Conservation (phyloP, 2,113 vertebrate species). For the Spizaetus ornatus region DNA sequence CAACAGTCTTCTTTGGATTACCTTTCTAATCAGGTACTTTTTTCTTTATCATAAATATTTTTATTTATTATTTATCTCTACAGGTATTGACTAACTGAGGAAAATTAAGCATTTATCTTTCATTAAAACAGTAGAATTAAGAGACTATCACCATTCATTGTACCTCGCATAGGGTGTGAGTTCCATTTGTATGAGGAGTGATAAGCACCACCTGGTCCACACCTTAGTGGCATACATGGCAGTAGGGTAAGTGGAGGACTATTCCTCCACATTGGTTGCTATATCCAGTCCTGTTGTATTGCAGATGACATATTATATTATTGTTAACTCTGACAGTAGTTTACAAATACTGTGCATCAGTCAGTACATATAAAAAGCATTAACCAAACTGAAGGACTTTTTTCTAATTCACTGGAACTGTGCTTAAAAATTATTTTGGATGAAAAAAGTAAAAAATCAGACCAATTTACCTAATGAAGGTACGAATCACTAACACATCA, state of each 20-base stretch:
- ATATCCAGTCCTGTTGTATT: not conserved
- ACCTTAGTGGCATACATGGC: too few species aligned
- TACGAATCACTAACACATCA: not conserved
- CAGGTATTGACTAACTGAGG: not conserved
- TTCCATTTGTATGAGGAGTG: not conserved
- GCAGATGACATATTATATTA: not conserved
- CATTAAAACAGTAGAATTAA: not conserved
- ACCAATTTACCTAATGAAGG: not conserved
- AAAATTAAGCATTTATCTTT: not conserved
- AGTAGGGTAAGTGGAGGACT: not conserved
- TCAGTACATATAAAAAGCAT: not conserved
- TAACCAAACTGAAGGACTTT: not conserved
- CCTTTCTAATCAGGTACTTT: slow-evolving; percentile 82
- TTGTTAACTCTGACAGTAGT: not conserved
- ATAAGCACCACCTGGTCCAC: not conserved
- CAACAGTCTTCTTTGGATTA: slow-evolving; percentile 87
- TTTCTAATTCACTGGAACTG: not conserved
- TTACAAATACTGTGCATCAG: not conserved
- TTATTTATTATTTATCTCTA: not conserved
- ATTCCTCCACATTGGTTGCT: not conserved
- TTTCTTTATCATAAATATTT: not conserved
- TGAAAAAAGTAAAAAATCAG: not conserved
- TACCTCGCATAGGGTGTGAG: not conserved
- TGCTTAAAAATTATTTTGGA: not conserved
- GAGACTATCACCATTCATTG: not conserved